Evolutionary conservation across 2,888 invertebrate species (phyloP).

Genomic region (Drosophila ustulata): DNA sequence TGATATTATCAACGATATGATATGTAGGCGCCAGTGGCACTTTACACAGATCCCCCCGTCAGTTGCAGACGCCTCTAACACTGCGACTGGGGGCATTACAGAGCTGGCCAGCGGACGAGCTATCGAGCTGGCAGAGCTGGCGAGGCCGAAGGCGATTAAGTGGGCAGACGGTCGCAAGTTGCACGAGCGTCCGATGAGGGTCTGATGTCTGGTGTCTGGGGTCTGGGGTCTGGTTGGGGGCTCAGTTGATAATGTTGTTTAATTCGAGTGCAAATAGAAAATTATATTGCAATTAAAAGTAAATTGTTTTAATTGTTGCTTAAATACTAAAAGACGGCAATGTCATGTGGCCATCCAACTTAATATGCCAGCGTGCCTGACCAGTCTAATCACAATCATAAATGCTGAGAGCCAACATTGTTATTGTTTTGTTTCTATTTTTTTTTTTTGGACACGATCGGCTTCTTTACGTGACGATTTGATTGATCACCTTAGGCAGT

Average conservation of each 20-base stretch:
- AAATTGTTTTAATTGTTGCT: constrained; percentile 79
- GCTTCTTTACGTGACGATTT: constrained; percentile 59
- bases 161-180: constrained; percentile 41
- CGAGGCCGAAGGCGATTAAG: constrained; percentile 63
- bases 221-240: constrained; percentile 27
- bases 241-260: constrained; percentile 71
- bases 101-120: constrained; percentile 8
- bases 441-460: constrained; percentile 19
- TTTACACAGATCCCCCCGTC: constrained; percentile 69
- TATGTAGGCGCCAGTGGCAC: constrained; percentile 76
- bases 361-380: constrained; percentile 11
- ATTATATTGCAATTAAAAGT: constrained; percentile 80
- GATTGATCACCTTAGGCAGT: constrained; percentile 68
- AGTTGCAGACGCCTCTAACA: constrained; percentile 12
- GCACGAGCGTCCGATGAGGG: constrained; percentile 54
- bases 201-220: constrained; percentile 37
- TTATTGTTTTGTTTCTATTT: background rate
- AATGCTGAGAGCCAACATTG: constrained; percentile 43
- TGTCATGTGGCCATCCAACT: constrained; percentile 39
- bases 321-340: constrained; percentile 49
- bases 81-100: constrained; percentile 23
- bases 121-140: constrained; percentile 39
- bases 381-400: constrained; percentile 55
- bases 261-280: constrained; percentile 78
- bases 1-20: constrained; percentile 68